These are phyloP conservation scores for Zaprionus capensis DNA, from an alignment of 1,140 invertebrate species.

Conservation along the genomic window DNA sequence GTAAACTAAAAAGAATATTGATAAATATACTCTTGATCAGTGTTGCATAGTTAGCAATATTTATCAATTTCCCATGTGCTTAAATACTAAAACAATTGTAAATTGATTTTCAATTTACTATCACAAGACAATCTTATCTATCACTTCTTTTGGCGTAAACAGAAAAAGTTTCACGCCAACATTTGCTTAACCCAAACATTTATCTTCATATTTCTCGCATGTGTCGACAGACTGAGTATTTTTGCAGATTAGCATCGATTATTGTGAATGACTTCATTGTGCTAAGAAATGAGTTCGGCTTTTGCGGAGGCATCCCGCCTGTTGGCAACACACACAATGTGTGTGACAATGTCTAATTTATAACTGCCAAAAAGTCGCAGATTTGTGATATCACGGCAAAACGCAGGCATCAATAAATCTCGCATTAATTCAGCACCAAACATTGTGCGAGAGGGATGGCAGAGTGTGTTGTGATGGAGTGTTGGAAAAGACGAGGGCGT, in stretches of 20 bases:
- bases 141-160: not conserved
- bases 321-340: slow-evolving; percentile 27
- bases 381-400: slow-evolving; percentile 44
- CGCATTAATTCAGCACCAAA: slow-evolving; percentile 63
- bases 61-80: not conserved
- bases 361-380: slow-evolving; percentile 68
- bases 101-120: not conserved
- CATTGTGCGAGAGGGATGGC: slow-evolving; percentile 27
- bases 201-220: slow-evolving; percentile 14
- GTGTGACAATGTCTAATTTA: slow-evolving; percentile 62
- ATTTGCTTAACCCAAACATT: slow-evolving; percentile 19
- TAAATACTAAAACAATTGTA: not conserved
- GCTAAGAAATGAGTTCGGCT: slow-evolving; percentile 52
- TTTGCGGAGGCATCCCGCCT: not conserved
- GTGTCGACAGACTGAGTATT: slow-evolving; percentile 20
- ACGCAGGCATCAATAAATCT: slow-evolving; percentile 69
- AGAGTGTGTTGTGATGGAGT: not conserved
- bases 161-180: not conserved
- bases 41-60: not conserved
- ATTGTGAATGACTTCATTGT: slow-evolving; percentile 40
- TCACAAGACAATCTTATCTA: not conserved
- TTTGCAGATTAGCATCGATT: slow-evolving; percentile 13
- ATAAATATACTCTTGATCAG: too few species aligned
- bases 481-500: not conserved
- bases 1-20: not conserved